phyloP scores from a whole-genome alignment of 1,140 invertebrate species.

The Cheumatopsyche charites region DNA sequence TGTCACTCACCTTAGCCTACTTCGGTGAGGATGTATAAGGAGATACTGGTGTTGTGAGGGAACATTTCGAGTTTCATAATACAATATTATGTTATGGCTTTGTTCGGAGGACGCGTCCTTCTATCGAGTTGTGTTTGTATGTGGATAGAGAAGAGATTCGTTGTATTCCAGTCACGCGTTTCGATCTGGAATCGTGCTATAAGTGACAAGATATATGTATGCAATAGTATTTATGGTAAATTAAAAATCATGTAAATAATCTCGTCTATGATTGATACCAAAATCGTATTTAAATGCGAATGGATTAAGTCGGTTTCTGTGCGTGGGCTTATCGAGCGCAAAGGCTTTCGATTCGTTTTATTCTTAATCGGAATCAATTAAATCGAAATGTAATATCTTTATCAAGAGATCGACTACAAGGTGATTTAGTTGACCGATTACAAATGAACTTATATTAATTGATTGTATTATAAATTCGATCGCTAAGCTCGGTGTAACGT shows the following conservation, averaged over 20 bases:
- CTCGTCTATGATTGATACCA: not conserved
- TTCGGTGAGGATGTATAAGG: constrained; percentile 15
- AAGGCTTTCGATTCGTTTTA: too few relatives aligned
- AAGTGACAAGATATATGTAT: not conserved
- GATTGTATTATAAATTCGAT: too few relatives aligned
- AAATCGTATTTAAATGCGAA: not conserved
- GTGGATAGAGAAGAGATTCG: not conserved
- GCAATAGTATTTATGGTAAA: not conserved
- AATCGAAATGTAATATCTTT: too few relatives aligned
- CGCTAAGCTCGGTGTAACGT: too few relatives aligned
- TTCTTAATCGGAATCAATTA: too few relatives aligned
- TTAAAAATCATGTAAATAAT: not conserved
- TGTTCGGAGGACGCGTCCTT: too few relatives aligned
- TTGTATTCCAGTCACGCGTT: constrained; percentile 10
- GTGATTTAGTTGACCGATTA: too few relatives aligned
- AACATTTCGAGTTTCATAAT: not conserved
- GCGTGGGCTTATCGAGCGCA: too few relatives aligned
- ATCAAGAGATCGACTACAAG: too few relatives aligned
- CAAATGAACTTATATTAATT: too few relatives aligned
- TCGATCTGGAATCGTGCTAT: not conserved
- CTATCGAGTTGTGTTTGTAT: not conserved
- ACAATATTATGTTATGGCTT: constrained; percentile 1
- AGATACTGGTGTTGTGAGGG: not conserved
- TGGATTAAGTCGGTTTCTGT: too few relatives aligned
- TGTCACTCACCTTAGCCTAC: constrained; percentile 1